phyloP scores from a whole-genome alignment of 2,888 invertebrate genomes.

The Philonicus albiceps region DNA sequence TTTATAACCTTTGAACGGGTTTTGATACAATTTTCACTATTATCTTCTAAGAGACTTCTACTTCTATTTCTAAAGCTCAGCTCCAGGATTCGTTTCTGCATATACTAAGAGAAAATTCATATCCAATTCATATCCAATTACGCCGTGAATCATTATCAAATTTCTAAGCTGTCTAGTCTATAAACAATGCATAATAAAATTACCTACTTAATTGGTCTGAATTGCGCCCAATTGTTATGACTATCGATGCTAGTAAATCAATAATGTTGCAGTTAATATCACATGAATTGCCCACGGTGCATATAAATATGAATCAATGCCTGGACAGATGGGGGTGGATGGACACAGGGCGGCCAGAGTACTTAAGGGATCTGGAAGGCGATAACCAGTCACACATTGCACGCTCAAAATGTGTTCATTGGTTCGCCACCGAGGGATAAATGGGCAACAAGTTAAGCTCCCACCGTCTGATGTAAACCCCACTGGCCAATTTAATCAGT shows the following conservation, averaged over 20 bases:
- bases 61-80: background rate
- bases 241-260: background rate
- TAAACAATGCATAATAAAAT: background rate
- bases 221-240: background rate
- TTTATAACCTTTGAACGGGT: no score
- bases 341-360: background rate
- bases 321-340: background rate
- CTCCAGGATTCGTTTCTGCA: background rate
- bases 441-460: background rate
- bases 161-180: background rate
- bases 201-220: background rate
- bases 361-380: background rate
- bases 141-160: background rate
- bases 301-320: conserved; percentile 1
- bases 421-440: background rate
- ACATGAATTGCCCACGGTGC: background rate
- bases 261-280: background rate
- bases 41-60: background rate
- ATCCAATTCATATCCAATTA: background rate
- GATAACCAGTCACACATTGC: background rate
- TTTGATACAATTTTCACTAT: no score
- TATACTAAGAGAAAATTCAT: background rate
- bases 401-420: background rate
- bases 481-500: conserved; percentile 7
- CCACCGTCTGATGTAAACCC: background rate